Evolutionary conservation across 2,888 invertebrate species (phyloP).

Genomic region (Melitaea athalia): DNA sequence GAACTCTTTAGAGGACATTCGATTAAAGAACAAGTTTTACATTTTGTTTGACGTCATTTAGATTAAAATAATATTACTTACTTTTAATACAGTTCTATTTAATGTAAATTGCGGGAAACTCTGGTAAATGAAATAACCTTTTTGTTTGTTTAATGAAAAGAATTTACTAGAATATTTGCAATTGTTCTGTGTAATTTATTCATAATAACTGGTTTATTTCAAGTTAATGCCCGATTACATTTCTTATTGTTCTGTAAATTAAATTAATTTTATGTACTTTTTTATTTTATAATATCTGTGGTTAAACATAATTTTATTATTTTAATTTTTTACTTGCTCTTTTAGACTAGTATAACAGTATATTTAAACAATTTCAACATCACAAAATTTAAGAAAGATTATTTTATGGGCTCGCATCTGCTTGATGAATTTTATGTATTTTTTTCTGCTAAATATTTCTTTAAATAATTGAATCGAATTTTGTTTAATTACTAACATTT

Average conservation of each 20-base stretch:
- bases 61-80: too few relatives aligned
- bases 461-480: not conserved
- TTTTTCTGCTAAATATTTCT: not conserved
- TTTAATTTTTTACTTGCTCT: too few relatives aligned
- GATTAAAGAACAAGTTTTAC: too few relatives aligned
- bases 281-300: not conserved
- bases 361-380: too few relatives aligned
- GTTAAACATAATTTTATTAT: too few relatives aligned
- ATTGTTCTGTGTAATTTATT: not conserved
- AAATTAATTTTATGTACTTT: slow-evolving; percentile 3
- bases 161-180: slow-evolving; percentile 16
- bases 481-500: not conserved
- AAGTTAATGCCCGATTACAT: slow-evolving; percentile 10
- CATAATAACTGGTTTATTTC: not conserved
- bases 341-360: too few relatives aligned
- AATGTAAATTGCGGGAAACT: not conserved
- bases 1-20: too few relatives aligned
- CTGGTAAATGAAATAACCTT: not conserved
- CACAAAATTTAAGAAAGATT: too few relatives aligned
- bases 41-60: too few relatives aligned
- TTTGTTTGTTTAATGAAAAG: slow-evolving; percentile 5
- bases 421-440: too few relatives aligned
- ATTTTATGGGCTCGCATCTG: too few relatives aligned
- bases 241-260: not conserved
- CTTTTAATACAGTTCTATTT: not conserved